Base-by-base conservation (phyloP, 2,113 vertebrate species). In the Geococcyx californianus region DNA sequence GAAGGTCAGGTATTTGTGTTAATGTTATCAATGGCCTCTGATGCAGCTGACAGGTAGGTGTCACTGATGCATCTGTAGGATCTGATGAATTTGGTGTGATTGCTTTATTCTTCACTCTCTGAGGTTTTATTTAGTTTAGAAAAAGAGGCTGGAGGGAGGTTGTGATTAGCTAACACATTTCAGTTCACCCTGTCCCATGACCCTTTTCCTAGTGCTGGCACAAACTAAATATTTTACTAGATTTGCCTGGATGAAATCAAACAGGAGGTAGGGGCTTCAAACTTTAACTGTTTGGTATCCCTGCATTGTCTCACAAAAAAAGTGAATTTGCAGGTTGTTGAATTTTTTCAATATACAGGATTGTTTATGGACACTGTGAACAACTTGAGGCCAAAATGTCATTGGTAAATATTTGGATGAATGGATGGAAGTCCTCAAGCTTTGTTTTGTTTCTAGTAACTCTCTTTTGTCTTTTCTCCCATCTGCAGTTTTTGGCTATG, bases 21-120 rank as follows among this genome's bases (percentile, higher is more conserved):
- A 93, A 90, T 75, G 82, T 88, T 97, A 94, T 95, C 93, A 81
- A 55, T 0, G 0, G 51, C 45, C 51, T 77, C 72, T 60, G 67
- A 77, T 88, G 74, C 51, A 67, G 79, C 85, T 95, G 94, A 94
- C 89, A 96, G 83, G 44, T 3, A 59, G 28, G 90, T 96, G 92
- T 96, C 87, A 94, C 88, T 68, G 94, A 84, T 86, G 74, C 1
- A 28, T 40, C 82, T 40, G 8, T 56, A 83, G 87, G 28, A 83
- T 62, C 85, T 96, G 95, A 95, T 95, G 89, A 84, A 97, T 96
- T 96, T 95, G 91, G 87, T 95, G 91, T 21, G 91, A 91, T 63
- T 84, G 70, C 87, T 96, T 94, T 96, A 85, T 93, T 93, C 93
- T 92, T 86, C 85, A 55, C 59, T 45, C 67, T 79, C 44, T 73